phyloP scores from a whole-genome alignment of 2,113 vertebrate species.

The Pogonocichla stellata region DNA sequence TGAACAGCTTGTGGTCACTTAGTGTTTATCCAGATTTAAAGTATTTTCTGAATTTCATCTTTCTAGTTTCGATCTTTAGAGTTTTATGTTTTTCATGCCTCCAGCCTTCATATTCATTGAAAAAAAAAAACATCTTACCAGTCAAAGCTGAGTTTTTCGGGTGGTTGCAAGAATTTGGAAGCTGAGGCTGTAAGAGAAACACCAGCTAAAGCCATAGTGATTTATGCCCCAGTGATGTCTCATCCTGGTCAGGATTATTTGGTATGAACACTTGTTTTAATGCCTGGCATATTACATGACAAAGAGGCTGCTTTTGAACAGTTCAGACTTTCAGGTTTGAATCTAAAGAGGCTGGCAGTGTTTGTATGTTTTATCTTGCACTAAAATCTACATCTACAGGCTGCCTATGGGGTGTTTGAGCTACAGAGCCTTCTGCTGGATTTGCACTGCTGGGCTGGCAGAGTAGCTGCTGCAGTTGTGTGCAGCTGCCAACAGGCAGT shows the following conservation, averaged over 20 bases:
- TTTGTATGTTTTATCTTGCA: neutral
- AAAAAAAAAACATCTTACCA: neutral
- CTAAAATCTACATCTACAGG: neutral
- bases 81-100: neutral
- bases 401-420: neutral
- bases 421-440: neutral
- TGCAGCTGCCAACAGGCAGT: neutral
- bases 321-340: neutral
- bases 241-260: neutral
- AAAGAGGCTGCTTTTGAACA: neutral
- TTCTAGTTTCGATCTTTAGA: neutral
- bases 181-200: neutral
- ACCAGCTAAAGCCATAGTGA: neutral
- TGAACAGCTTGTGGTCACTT: neutral
- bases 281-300: neutral
- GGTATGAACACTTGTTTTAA: neutral
- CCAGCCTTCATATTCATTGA: neutral
- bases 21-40: neutral
- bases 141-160: neutral
- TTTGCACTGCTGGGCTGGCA: neutral
- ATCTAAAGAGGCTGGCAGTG: rapidly evolving
- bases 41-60: neutral
- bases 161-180: neutral
- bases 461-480: neutral
- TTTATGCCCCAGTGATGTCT: neutral